Evolutionary conservation across 1,140 invertebrate genomes (phyloP).

Genomic region (Heliconius himera): DNA sequence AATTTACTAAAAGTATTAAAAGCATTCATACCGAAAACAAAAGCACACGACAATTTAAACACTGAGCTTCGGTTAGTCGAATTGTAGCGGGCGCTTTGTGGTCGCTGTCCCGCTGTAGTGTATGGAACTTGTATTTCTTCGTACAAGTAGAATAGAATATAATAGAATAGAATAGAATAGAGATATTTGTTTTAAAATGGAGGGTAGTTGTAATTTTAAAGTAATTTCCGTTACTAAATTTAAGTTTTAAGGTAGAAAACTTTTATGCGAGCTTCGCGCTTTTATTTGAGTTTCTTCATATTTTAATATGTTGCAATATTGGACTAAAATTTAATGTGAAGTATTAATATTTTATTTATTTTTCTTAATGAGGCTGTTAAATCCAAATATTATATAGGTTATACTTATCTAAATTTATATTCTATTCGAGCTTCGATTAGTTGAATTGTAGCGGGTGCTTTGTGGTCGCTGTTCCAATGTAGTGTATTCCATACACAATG

Average conservation of each 20-base stretch:
- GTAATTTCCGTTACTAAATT: not conserved
- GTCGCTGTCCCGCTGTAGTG: not conserved
- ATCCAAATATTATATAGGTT: too few relatives aligned
- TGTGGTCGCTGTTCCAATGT: not conserved
- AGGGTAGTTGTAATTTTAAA: not conserved
- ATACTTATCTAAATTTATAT: too few relatives aligned
- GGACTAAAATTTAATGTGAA: too few relatives aligned
- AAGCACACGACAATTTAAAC: conserved; percentile 1
- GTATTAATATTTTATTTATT: too few relatives aligned
- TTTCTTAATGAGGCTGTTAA: too few relatives aligned
- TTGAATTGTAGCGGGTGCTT: not conserved
- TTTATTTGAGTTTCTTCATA: too few relatives aligned
- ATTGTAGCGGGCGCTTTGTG: conserved; percentile 11
- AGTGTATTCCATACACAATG: not conserved
- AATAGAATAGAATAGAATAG: not conserved
- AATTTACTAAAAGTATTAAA: not conserved
- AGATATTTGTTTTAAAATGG: not conserved
- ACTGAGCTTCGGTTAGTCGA: conserved; percentile 7
- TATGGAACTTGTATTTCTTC: not conserved
- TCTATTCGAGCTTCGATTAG: not conserved
- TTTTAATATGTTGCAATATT: too few relatives aligned
- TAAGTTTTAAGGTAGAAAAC: not conserved
- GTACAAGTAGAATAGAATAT: not conserved
- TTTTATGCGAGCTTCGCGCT: too few relatives aligned
- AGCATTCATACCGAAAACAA: not conserved